Evolutionary conservation across 2,113 vertebrate genomes (phyloP).

Genomic region (Solea solea): DNA sequence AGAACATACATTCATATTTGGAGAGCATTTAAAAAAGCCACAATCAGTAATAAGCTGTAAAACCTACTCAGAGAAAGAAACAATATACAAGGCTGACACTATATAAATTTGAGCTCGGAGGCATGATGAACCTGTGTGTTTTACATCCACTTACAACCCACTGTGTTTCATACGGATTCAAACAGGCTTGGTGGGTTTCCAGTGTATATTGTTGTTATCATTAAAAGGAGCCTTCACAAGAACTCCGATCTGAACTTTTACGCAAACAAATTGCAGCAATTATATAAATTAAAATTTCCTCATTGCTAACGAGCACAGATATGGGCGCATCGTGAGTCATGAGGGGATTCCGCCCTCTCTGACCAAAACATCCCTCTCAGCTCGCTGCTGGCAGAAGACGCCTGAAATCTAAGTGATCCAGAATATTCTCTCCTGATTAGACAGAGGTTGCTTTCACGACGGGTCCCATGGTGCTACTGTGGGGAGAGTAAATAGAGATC

Average conservation of each 20-base stretch:
- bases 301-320: slow-evolving; percentile 35
- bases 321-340: slow-evolving; percentile 38
- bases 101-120: slow-evolving; percentile 17
- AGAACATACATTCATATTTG: slow-evolving; percentile 46
- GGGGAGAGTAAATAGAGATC: slow-evolving; percentile 55
- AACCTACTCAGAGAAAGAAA: slow-evolving; percentile 33
- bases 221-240: slow-evolving; percentile 35
- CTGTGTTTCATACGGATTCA: slow-evolving; percentile 14
- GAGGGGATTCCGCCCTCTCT: slow-evolving; percentile 37
- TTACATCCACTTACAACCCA: slow-evolving; percentile 12
- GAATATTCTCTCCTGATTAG: slow-evolving; percentile 66
- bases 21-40: slow-evolving; percentile 33
- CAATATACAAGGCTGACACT: slow-evolving; percentile 42
- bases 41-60: slow-evolving; percentile 47
- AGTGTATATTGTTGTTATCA: slow-evolving; percentile 4
- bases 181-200: not conserved
- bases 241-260: slow-evolving; percentile 28
- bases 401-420: slow-evolving; percentile 48
- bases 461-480: slow-evolving; percentile 43
- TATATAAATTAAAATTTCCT: slow-evolving; percentile 42
- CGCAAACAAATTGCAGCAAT: slow-evolving; percentile 43
- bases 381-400: slow-evolving; percentile 31
- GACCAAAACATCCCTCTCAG: slow-evolving; percentile 42
- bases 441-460: slow-evolving; percentile 70
- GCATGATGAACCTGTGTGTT: slow-evolving; percentile 35